Conservation (phyloP, 2,888 invertebrate genomes). For the Pseudococcus viburni region DNA sequence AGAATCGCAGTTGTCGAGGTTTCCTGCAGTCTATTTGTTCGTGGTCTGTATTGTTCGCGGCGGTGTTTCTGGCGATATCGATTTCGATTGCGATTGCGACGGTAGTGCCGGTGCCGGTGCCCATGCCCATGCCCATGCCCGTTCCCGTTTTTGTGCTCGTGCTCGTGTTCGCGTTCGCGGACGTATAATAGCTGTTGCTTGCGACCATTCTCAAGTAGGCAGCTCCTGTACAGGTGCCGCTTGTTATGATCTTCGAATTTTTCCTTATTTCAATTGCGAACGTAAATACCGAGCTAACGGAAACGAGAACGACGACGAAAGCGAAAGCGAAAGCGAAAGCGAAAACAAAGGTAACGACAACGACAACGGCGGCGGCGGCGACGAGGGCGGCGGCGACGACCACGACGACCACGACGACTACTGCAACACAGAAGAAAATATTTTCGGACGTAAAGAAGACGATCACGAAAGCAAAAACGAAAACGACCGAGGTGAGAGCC, state of each 20-base stretch:
- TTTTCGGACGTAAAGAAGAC: neutral
- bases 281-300: neutral
- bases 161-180: neutral
- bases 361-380: neutral
- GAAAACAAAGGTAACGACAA: neutral
- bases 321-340: neutral
- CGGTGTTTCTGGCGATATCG: neutral
- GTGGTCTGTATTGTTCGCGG: neutral
- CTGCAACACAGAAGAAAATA: neutral
- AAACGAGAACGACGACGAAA: neutral
- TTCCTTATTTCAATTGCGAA: neutral
- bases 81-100: neutral
- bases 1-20: neutral
- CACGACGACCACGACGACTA: neutral
- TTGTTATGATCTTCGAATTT: slow-evolving; percentile 45
- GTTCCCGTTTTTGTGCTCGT: too few relatives aligned
- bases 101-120: neutral
- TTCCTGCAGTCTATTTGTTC: neutral
- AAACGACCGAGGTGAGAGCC: neutral
- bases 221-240: neutral
- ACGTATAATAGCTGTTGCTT: neutral
- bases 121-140: neutral
- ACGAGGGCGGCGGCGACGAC: neutral
- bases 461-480: neutral
- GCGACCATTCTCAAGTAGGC: neutral